phyloP scores from a whole-genome alignment of 1,140 invertebrate genomes.

The Aradophagus sp. region DNA sequence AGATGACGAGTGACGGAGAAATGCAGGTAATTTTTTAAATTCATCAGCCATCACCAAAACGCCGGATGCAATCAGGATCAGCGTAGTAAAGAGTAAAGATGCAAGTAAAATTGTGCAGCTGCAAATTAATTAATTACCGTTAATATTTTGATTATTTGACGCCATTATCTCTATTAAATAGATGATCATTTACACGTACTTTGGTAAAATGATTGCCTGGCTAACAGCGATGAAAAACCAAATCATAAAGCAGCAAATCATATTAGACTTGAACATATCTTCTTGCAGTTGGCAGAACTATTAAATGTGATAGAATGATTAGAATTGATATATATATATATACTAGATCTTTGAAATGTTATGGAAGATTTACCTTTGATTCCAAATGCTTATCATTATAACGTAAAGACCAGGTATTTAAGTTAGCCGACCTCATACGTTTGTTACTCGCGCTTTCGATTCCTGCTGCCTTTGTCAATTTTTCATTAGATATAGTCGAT shows the following conservation, averaged over 20 bases:
- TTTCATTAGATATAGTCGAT: constrained; percentile 73
- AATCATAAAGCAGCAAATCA: constrained; percentile 92
- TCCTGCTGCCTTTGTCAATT: constrained; percentile 91
- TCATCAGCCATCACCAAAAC: constrained; percentile 91
- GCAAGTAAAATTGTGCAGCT: constrained; percentile 78
- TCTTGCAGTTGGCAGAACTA: constrained; percentile 91
- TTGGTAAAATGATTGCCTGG: constrained; percentile 85
- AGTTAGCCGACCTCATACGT: constrained; percentile 89
- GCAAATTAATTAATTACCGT: constrained; percentile 13
- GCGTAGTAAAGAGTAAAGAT: constrained; percentile 79
- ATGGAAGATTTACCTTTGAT: constrained; percentile 75
- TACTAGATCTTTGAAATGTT: too few species aligned
- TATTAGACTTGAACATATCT: constrained; percentile 95
- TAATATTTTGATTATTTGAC: too few species aligned
- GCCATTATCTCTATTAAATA: too few species aligned
- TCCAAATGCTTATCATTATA: constrained; percentile 86
- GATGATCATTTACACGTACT: constrained; percentile 74
- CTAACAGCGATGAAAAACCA: constrained; percentile 91
- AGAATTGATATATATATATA: too few species aligned
- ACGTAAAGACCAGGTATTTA: constrained; percentile 88
- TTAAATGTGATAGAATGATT: too few species aligned
- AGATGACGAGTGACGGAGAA: constrained; percentile 82
- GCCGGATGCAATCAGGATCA: constrained; percentile 80
- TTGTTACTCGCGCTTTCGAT: constrained; percentile 95
- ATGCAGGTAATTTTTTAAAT: constrained; percentile 80